Evolutionary conservation across 2,888 invertebrate species (phyloP), one percentile per base, ranked within the genome.

Genomic region (Caenorhabditis sinica): DNA sequence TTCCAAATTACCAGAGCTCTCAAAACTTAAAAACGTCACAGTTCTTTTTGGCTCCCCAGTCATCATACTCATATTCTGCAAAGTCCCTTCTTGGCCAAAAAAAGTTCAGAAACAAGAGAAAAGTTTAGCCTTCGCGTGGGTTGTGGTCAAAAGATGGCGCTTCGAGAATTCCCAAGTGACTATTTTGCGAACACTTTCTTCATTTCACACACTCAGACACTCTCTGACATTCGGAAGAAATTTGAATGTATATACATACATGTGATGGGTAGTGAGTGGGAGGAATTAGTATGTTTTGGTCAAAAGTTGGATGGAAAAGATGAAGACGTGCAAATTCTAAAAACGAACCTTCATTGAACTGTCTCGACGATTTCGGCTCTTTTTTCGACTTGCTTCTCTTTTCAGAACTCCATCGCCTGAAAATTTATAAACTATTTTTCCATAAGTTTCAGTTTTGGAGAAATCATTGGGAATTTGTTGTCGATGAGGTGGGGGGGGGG

Each of bases 341-440:
- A 20, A 36, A 40, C 73, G 8, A 33, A 79, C 83, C 79, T 83
- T 83, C 71, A 74, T 74, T 6, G 83, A 83, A 20, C 80, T 81
- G 15, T 85, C 81, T 0, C 84, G 63, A 49, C 85, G 82, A 61
- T 86, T 86, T n/a, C 82, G 40, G 60, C 75, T 85, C 43, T 86
- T 88, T 51, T 84, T 86, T 15, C 73, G 61, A 28, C 84, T 85
- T n/a, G 73, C 61, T 60, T 86, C 86, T 23, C 82, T 63, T 66
- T 88, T 86, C 61, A 88, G 49, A 30, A 88, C 85, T 5, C 88
- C 85, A 23, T 85, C 85, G 17, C 85, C 84, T 84, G 61, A 17
- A 69, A 69, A 20, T n/a, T 73, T 28, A 17, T 33, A 53, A 53
- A 36, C 17, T 49, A 45, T 13, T 45, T 45, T 45, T 13, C 45